Percentiles rank a stretch among this genome's conserved stretches.
Evolutionary conservation across 2,888 invertebrate genomes (phyloP).

Genomic region (Acleris cristana): DNA sequence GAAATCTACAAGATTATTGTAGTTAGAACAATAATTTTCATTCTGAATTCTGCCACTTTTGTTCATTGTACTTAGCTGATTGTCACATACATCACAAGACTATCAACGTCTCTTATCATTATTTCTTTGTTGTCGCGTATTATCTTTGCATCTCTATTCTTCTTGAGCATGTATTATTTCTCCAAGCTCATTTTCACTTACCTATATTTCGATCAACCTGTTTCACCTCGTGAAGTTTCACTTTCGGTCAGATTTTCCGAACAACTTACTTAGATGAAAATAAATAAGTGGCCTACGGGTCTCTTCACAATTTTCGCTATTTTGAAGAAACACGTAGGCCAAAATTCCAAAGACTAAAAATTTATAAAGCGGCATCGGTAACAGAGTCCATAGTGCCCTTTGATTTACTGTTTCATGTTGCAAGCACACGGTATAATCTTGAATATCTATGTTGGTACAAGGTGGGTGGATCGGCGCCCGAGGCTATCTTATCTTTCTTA

Average conservation of each 20-base stretch:
- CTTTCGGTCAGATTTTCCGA: too few species aligned
- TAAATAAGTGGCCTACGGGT: too few species aligned
- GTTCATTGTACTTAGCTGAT: slow-evolving; percentile 8
- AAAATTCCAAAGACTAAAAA: not conserved
- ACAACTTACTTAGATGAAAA: too few species aligned
- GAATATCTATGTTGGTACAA: slow-evolving; percentile 30
- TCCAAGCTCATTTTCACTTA: not conserved
- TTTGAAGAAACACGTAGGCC: too few species aligned
- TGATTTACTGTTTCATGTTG: slow-evolving; percentile 18
- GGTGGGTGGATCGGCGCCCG: slow-evolving; percentile 39
- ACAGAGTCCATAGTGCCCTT: slow-evolving; percentile 1
- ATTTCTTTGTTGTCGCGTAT: slow-evolving; percentile 10
- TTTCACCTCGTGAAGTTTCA: too few species aligned
- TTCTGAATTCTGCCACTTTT: slow-evolving; percentile 13
- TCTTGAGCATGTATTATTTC: not conserved
- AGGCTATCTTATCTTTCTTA: slow-evolving; percentile 56
- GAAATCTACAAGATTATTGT: slow-evolving; percentile 14
- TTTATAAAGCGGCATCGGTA: slow-evolving; percentile 6
- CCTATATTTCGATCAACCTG: too few species aligned
- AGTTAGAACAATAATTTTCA: slow-evolving; percentile 10
- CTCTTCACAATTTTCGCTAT: too few species aligned
- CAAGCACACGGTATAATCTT: slow-evolving; percentile 21
- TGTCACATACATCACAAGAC: not conserved
- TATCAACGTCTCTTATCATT: slow-evolving; percentile 6
- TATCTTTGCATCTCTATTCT: not conserved